These are phyloP conservation scores for Cryptomyrus ogoouensis DNA, from an alignment of 2,113 vertebrate genomes.

Conservation along the genomic window DNA sequence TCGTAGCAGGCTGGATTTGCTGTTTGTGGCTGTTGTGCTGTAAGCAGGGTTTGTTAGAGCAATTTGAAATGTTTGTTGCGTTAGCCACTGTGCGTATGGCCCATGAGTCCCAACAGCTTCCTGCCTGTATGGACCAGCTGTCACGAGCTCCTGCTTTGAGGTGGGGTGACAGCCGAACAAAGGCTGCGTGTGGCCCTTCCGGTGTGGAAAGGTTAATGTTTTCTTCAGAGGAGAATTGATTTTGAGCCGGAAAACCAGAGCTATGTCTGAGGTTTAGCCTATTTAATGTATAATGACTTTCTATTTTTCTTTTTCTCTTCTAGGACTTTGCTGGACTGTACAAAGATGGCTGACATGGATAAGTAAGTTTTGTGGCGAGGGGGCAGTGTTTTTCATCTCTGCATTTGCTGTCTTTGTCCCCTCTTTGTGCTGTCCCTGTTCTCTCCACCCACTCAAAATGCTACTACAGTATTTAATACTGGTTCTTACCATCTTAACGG, in stretches of 20 bases:
- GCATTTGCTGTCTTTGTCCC: neutral
- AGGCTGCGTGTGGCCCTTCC: neutral
- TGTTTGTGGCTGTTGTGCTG: neutral
- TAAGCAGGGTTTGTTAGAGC: neutral
- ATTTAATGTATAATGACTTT: neutral
- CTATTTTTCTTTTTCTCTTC: slow-evolving; percentile 14
- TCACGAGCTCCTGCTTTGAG: neutral
- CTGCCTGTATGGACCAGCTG: neutral
- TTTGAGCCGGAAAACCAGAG: neutral
- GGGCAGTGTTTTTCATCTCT: neutral
- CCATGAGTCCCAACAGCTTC: neutral
- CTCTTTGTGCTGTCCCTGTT: neutral
- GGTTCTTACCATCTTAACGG: neutral
- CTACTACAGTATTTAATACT: neutral
- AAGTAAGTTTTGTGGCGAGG: slow-evolving; percentile 73
- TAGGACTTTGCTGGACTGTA: slow-evolving; percentile 49
- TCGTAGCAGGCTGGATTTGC: neutral
- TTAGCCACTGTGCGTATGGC: neutral
- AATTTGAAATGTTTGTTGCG: neutral
- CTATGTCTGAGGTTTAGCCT: neutral
- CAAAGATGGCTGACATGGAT: slow-evolving; percentile 89
- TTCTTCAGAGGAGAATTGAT: neutral
- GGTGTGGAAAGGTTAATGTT: neutral
- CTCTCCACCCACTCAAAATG: neutral
- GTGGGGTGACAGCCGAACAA: neutral